phyloP scores from a whole-genome alignment of 2,888 invertebrate species.

The Epirrhoe tristata region DNA sequence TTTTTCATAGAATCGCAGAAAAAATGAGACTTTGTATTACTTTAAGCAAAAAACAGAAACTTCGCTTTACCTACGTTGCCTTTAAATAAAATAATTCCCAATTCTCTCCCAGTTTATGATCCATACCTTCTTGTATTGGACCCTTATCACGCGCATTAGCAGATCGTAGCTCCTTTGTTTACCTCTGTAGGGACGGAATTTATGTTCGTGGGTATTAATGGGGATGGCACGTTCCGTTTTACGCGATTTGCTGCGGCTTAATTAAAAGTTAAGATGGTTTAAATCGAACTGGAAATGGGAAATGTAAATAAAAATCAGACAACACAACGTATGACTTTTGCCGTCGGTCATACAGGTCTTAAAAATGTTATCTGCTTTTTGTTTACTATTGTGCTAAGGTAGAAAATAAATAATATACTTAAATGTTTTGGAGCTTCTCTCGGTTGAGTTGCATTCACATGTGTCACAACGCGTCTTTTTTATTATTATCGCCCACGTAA shows the following conservation, averaged over 20 bases:
- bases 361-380: not conserved
- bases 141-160: constrained; percentile 45
- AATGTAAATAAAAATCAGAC: too few relatives aligned
- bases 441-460: too few relatives aligned
- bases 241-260: constrained; percentile 20
- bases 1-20: too few relatives aligned
- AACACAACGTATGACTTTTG: too few relatives aligned
- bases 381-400: not conserved
- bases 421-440: too few relatives aligned
- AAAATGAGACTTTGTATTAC: not conserved
- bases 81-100: constrained; percentile 19
- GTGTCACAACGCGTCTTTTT: too few relatives aligned
- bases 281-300: not conserved
- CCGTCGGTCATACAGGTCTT: too few relatives aligned
- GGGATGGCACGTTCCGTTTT: constrained; percentile 25
- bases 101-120: constrained; percentile 25
- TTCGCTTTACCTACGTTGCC: constrained; percentile 6
- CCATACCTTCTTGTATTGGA: constrained; percentile 34
- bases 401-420: too few relatives aligned
- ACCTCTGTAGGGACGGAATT: constrained; percentile 30
- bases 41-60: not conserved
- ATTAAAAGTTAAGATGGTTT: constrained; percentile 13
- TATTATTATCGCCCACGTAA: too few relatives aligned
- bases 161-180: constrained; percentile 42
- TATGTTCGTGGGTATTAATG: constrained; percentile 29